Percentiles rank a stretch among this genome's conserved stretches.
phyloP scores from a whole-genome alignment of 1,140 invertebrate genomes.

The Zaprionus tsacasi region DNA sequence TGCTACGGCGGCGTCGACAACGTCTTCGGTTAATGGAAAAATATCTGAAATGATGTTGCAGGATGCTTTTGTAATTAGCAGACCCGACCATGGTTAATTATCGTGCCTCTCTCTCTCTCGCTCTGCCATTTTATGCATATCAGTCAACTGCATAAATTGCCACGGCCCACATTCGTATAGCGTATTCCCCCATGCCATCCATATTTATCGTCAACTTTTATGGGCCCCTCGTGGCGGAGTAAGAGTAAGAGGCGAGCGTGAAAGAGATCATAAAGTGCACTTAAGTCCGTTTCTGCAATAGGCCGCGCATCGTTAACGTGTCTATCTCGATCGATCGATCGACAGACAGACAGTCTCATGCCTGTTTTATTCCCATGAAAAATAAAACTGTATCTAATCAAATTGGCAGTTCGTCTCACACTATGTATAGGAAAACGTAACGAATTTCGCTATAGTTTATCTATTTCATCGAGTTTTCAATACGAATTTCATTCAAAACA shows the following conservation, averaged over 20 bases:
- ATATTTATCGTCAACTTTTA: slow-evolving; percentile 37
- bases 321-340: background rate
- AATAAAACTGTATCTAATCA: slow-evolving; percentile 5
- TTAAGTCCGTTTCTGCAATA: slow-evolving; percentile 12
- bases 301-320: slow-evolving; percentile 7
- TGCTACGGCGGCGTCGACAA: slow-evolving; percentile 49
- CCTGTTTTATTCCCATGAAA: slow-evolving; percentile 11
- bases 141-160: slow-evolving; percentile 34
- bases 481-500: too few relatives aligned
- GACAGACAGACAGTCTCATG: background rate
- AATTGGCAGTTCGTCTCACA: slow-evolving; percentile 6
- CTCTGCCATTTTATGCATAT: slow-evolving; percentile 47
- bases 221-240: background rate
- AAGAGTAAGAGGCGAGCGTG: slow-evolving; percentile 26
- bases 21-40: slow-evolving; percentile 78
- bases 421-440: background rate
- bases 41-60: slow-evolving; percentile 81
- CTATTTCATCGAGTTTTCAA: too few relatives aligned
- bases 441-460: background rate
- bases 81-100: slow-evolving; percentile 41
- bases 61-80: slow-evolving; percentile 81
- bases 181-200: slow-evolving; percentile 1
- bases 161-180: slow-evolving; percentile 18
- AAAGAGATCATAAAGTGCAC: slow-evolving; percentile 36
- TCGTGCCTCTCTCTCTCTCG: slow-evolving; percentile 13